These are phyloP conservation scores for Caranx melampygus DNA, from an alignment of 2,113 vertebrate genomes.

Conservation along the genomic window DNA sequence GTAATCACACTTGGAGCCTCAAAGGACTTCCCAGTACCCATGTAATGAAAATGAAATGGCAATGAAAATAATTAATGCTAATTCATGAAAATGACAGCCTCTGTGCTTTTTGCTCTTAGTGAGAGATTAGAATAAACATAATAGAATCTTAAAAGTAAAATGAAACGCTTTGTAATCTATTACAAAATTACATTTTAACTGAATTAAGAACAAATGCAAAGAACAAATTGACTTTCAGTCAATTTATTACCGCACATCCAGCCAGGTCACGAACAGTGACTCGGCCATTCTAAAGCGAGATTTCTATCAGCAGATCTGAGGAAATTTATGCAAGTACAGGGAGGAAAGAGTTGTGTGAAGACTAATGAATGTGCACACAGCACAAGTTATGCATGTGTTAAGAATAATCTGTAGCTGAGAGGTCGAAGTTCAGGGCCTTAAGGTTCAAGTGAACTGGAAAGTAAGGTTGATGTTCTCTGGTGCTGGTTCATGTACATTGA, in stretches of 20 bases:
- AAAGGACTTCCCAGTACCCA: not conserved
- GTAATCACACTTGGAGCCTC: not conserved
- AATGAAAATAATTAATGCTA: not conserved
- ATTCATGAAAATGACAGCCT: conserved; percentile 5
- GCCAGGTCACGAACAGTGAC: not conserved
- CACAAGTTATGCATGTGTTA: not conserved
- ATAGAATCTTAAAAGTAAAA: not conserved
- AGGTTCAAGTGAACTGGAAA: not conserved
- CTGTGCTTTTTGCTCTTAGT: not conserved
- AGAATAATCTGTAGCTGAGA: not conserved
- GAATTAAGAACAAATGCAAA: not conserved
- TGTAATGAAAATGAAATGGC: conserved; percentile 23
- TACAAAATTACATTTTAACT: not conserved
- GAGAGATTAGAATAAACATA: not conserved
- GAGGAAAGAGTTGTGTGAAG: not conserved
- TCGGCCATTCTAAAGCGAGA: not conserved
- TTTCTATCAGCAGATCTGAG: not conserved
- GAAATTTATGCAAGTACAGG: too few species aligned
- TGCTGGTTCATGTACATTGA: not conserved
- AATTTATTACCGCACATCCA: not conserved
- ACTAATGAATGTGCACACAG: not conserved
- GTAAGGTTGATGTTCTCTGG: not conserved
- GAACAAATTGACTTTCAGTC: not conserved
- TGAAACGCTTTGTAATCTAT: not conserved
- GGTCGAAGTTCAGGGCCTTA: not conserved